Conservation (phyloP, 2,888 invertebrate species). For the Palloptera scutellata region DNA sequence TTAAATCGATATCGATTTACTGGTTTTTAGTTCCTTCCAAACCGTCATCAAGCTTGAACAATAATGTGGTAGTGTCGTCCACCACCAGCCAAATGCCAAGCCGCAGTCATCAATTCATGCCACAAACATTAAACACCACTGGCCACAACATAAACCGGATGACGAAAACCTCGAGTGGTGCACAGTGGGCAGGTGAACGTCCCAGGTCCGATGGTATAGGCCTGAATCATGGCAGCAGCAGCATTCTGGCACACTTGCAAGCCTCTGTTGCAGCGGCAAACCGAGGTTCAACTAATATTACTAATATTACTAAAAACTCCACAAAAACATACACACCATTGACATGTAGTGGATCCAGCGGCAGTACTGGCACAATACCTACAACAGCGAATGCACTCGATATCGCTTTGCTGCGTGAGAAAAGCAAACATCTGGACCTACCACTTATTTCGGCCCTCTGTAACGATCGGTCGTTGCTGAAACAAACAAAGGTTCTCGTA, state of each 20-base stretch:
- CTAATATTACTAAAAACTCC: conserved; percentile 12
- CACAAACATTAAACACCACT: conserved; percentile 51
- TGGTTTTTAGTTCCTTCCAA: conserved; percentile 59
- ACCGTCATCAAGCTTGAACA: conserved; percentile 44
- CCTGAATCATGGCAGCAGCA: conserved; percentile 51
- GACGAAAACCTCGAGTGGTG: conserved; percentile 58
- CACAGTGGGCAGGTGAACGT: conserved; percentile 59
- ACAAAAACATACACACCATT: conserved; percentile 58
- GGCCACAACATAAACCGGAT: conserved; percentile 53
- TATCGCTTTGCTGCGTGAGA: conserved; percentile 84
- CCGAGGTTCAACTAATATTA: conserved; percentile 30
- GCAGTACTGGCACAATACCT: conserved; percentile 63
- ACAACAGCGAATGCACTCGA: conserved; percentile 68
- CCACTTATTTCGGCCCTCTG: conserved; percentile 92
- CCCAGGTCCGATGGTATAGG: conserved; percentile 51
- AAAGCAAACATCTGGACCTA: conserved; percentile 88
- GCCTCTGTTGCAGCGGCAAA: conserved; percentile 51
- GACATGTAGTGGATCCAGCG: conserved; percentile 65
- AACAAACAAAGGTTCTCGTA: conserved; percentile 87
- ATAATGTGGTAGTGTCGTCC: conserved; percentile 19
- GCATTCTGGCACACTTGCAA: conserved; percentile 57
- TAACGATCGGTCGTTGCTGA: conserved; percentile 88
- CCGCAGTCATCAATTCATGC: conserved; percentile 53
- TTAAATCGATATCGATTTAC: background rate
- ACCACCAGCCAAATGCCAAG: conserved; percentile 32